Evolutionary conservation across 2,797 vertebrate species (phyloP), one percentile per base, ranked within the genome.

Genomic region (Hyperoplus immaculatus): DNA sequence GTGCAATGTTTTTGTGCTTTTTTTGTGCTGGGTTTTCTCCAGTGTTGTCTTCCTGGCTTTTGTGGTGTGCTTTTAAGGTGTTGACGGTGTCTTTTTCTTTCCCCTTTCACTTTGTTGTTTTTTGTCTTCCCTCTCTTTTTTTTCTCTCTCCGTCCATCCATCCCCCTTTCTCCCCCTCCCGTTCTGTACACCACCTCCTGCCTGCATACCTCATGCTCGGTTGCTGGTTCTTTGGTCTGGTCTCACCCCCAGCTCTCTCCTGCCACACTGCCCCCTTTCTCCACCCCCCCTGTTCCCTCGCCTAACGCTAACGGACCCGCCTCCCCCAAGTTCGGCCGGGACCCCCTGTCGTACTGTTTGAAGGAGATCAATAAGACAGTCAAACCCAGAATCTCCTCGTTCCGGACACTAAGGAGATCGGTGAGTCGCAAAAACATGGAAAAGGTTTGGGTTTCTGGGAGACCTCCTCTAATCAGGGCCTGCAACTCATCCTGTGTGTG

Each of bases 341-440:
- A 97, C 92, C 95, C 97, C 80, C 93, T 97, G 95, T 96, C 96
- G 90, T 97, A 97, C 96, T 96, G 96, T 96, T 96, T 97, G 95
- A 97, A 96, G 91, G 97, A 97, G 96, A 97, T 97, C 96, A 97
- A 97, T 97, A 97, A 96, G 96, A 97, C 96, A 91, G 97, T 97
- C 95, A 97, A 97, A 97, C 97, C 97, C 88, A 94, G 97, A 96
- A 97, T 97, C 93, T 96, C 96, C 76, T 97, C 97, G 90, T 97
- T 97, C 96, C 94, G 96, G 96, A 97, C 95, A 77, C 95, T 97
- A 87, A 95, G 95, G 92, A 95, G 95, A 95, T 96, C 95, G 97
- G 97, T 97, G 96, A 97, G 97, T 97, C 91, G 84, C 60, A 76
- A 74, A 86, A 64, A 29, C 29, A 29, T 29, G 84, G 84, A 77